A percentile compares a stretch with the other conserved stretches of the same genome.
These are phyloP conservation scores for Limnothrissa miodon DNA, from an alignment of 2,113 vertebrate genomes.

Conservation along the genomic window DNA sequence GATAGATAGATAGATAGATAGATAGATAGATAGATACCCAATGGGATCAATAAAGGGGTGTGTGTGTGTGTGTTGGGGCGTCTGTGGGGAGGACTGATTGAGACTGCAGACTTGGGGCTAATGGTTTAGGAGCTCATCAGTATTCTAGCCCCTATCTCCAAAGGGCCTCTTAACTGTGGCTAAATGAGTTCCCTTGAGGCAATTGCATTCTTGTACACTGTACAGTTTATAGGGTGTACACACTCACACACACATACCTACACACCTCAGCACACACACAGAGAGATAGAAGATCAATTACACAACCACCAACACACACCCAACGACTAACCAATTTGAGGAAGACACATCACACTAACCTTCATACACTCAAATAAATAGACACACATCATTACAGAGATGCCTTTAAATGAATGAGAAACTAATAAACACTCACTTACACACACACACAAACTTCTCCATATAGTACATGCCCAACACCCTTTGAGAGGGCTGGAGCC, in stretches of 20 bases:
- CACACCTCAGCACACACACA: neutral
- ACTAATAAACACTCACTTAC: neutral
- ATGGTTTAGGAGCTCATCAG: conserved; percentile 17
- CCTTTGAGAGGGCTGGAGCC: neutral
- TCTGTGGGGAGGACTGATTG: neutral
- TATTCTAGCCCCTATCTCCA: conserved; percentile 33
- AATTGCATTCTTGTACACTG: neutral
- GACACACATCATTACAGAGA: neutral
- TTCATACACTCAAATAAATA: neutral
- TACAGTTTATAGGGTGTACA: neutral
- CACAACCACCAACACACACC: neutral
- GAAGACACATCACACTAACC: neutral
- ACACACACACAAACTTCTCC: neutral
- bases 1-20: too few species aligned
- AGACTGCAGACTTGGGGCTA: neutral
- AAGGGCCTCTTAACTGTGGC: conserved; percentile 26
- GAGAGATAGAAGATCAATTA: neutral
- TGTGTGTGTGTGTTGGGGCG: neutral
- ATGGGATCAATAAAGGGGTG: too few species aligned
- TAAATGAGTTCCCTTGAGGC: conserved; percentile 36
- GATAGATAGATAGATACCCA: too few species aligned
- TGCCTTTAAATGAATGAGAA: neutral
- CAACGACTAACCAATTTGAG: neutral
- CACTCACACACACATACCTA: neutral
- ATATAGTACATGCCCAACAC: neutral